Percentiles rank a stretch among this genome's conserved stretches.
phyloP scores from a whole-genome alignment of 2,888 invertebrate genomes.

The Amphipyra tragopoginis region DNA sequence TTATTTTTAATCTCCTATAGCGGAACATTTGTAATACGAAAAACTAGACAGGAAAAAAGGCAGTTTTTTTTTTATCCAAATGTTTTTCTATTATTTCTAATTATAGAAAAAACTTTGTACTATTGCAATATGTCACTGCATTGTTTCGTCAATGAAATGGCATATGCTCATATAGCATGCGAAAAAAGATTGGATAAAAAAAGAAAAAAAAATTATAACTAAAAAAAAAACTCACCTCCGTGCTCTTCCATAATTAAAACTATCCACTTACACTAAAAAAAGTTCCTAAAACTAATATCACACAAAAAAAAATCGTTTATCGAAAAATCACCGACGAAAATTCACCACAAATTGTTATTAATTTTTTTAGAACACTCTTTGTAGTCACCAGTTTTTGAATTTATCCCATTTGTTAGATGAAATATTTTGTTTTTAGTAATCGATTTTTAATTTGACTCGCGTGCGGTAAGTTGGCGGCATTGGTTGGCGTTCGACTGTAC shows the following conservation, averaged over 20 bases:
- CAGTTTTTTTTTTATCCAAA: too few species aligned
- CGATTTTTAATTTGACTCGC: slow-evolving; percentile 82
- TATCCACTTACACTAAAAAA: slow-evolving; percentile 62
- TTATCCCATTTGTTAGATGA: slow-evolving; percentile 80
- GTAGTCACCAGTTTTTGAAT: slow-evolving; percentile 47
- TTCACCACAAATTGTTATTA: slow-evolving; percentile 41
- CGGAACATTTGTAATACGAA: too few species aligned
- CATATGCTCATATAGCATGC: too few species aligned
- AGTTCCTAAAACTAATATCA: slow-evolving; percentile 85
- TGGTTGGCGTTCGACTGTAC: slow-evolving; percentile 60
- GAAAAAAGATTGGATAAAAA: too few species aligned
- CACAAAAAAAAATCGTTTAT: slow-evolving; percentile 69
- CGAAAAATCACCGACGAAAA: slow-evolving; percentile 45
- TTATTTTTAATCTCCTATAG: too few species aligned
- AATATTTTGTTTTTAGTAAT: slow-evolving; percentile 42
- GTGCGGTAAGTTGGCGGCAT: slow-evolving; percentile 80
- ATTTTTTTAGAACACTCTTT: slow-evolving; percentile 40
- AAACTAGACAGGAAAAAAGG: too few species aligned
- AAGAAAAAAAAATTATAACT: neutral
- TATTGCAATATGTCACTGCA: too few species aligned
- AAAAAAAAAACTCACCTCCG: slow-evolving; percentile 72
- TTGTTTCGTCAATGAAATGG: too few species aligned
- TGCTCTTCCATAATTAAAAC: slow-evolving; percentile 80
- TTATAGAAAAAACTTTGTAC: too few species aligned
- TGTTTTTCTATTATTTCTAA: too few species aligned